Evolutionary conservation across 2,888 invertebrate species (phyloP).

Genomic region (Drosophila bunnanda): DNA sequence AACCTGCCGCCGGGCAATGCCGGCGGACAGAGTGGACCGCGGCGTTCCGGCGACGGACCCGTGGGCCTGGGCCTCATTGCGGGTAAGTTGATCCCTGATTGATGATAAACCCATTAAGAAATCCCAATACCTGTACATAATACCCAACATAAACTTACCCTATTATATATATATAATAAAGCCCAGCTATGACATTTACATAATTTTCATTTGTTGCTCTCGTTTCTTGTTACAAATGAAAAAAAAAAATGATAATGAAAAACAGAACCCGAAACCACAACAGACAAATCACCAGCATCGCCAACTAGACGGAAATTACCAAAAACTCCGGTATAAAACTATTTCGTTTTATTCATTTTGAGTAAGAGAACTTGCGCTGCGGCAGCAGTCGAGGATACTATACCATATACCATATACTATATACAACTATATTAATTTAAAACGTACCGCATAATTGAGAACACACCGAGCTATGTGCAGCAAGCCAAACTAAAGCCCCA

Average conservation of each 20-base stretch:
- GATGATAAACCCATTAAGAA: background rate
- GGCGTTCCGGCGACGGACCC: conserved; percentile 84
- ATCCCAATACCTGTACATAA: conserved; percentile 8
- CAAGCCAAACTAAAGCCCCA: conserved; percentile 23
- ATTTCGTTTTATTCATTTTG: conserved; percentile 71
- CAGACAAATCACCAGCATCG: conserved; percentile 94
- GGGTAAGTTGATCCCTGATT: conserved; percentile 76
- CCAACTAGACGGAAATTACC: conserved; percentile 97
- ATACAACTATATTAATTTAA: conserved; percentile 28
- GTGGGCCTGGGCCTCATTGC: conserved; percentile 84
- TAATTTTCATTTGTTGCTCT: conserved; percentile 73
- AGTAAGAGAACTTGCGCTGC: conserved; percentile 54
- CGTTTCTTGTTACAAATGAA: conserved; percentile 65
- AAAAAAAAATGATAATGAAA: conserved; percentile 39
- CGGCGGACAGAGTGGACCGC: conserved; percentile 83
- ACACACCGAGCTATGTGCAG: conserved; percentile 40
- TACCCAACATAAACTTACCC: background rate
- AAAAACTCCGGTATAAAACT: conserved; percentile 97
- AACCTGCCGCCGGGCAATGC: conserved; percentile 86
- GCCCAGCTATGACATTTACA: conserved; percentile 56
- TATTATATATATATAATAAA: conserved; percentile 25
- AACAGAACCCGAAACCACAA: conserved; percentile 90
- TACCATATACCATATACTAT: conserved; percentile 4
- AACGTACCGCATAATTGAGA: conserved; percentile 24
- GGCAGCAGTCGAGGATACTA: conserved; percentile 32